Percentiles rank a stretch among this genome's conserved stretches.
Conservation (phyloP, 2,113 vertebrate species). For the Charina bottae region DNA sequence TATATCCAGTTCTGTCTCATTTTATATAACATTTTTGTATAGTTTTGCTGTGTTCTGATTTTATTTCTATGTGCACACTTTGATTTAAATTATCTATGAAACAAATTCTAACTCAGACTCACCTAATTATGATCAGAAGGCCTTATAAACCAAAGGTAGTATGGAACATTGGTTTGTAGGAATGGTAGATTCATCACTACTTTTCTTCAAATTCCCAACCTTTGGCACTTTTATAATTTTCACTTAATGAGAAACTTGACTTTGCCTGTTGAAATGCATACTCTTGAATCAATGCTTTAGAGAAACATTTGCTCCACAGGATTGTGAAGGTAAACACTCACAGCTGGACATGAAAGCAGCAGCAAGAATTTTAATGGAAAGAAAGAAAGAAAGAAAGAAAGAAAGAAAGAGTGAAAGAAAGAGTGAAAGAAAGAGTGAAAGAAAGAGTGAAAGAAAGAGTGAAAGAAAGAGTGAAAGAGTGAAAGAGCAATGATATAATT, state of each 20-base stretch:
- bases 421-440: neutral
- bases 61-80: neutral
- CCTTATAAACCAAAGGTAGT: neutral
- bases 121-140: neutral
- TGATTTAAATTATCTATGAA: neutral
- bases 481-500: constrained; percentile 28
- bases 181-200: neutral
- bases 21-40: neutral
- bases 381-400: neutral
- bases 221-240: neutral
- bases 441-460: neutral
- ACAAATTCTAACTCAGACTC: neutral
- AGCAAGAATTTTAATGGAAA: neutral
- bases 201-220: neutral
- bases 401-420: rapidly evolving
- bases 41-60: neutral
- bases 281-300: neutral
- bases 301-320: neutral
- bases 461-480: constrained; percentile 28
- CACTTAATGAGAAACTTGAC: neutral
- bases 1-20: neutral
- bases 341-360: neutral
- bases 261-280: neutral
- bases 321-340: neutral
- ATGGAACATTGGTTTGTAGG: neutral